Base-by-base conservation (phyloP, 2,888 invertebrate genomes). In the Cabera pusaria region DNA sequence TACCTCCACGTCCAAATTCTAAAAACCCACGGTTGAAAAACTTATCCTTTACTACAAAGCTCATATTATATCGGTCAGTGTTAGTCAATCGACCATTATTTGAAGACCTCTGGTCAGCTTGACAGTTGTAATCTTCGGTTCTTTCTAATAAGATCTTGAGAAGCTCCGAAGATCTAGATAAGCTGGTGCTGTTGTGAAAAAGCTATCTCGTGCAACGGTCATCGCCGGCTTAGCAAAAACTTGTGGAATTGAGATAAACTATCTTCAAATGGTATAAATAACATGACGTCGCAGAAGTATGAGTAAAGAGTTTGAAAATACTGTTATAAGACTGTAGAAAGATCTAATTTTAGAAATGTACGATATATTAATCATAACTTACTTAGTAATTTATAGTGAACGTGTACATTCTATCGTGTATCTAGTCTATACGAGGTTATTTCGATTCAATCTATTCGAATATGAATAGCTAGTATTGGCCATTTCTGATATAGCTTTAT, bases 181-280 rank as follows among this genome's bases (percentile, higher is more conserved):
- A 36, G 22, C 7, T 49, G 47, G 49, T 34, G 25, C 17, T 31
- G 11, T 21, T 1, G 25, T 38, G 9, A 33, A 46, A 38, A 40
- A 46, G 35, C 40, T 42, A 45, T 48, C 39, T 33, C 37, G 16
- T 44, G 35, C 44, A 43, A 11, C 44, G 49, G 51, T 51, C 49
- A 44, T 28, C 22, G 36, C 24, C 33, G 25, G 36, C 29, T 40
- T 19, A 17, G 40, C 24, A 34, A 40, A 39, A 40, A 40, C 23
- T 5, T 7, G 9, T 12, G 6, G 16, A 26, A 39, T 25, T 33
- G 20, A 22, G 26, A 17, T 17, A 16, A 12, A 4, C 11, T 20
- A 20, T 8, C 20, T 5, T 4, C 10, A 10, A 10, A 6, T 22
- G 2, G n/a, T 22, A 10, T 7, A 7, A n/a, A n/a, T n/a, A n/a